Evolutionary conservation across 2,888 invertebrate genomes (phyloP).

Genomic region (Thumatha senex): DNA sequence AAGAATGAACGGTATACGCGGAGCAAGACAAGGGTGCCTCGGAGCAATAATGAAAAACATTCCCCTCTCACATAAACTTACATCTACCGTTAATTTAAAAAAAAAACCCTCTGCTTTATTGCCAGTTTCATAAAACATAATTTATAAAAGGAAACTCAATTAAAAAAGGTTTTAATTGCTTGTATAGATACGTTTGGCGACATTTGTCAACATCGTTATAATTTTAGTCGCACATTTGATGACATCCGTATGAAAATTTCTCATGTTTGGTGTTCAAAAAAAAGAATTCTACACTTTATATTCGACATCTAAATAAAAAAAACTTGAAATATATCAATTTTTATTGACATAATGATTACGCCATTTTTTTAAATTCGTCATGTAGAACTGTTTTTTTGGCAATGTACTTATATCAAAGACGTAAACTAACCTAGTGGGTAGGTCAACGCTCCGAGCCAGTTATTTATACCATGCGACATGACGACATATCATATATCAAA

Average conservation of each 20-base stretch:
- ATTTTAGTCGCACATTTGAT: neutral
- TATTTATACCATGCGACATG: conserved; percentile 57
- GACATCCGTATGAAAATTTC: neutral
- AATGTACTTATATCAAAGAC: conserved; percentile 25
- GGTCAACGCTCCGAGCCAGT: conserved; percentile 51
- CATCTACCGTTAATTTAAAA: conserved; percentile 48
- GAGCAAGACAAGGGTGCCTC: conserved; percentile 52
- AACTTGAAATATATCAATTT: too few relatives aligned
- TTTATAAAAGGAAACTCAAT: neutral
- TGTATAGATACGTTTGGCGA: neutral
- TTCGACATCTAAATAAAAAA: neutral
- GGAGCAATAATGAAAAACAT: conserved; percentile 63
- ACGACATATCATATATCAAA: conserved; percentile 59
- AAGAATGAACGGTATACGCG: conserved; percentile 54
- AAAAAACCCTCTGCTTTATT: conserved; percentile 13
- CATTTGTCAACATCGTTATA: neutral
- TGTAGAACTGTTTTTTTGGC: too few relatives aligned
- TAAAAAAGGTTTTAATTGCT: too few relatives aligned
- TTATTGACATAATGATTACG: too few relatives aligned
- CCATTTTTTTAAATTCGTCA: too few relatives aligned
- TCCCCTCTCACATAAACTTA: conserved; percentile 52
- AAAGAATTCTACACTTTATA: neutral
- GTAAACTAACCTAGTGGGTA: conserved; percentile 42
- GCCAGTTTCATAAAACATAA: neutral
- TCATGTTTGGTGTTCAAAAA: too few relatives aligned